Base-by-base conservation (phyloP, 2,113 vertebrate species). In the Brachyhypopomus gauderio region DNA sequence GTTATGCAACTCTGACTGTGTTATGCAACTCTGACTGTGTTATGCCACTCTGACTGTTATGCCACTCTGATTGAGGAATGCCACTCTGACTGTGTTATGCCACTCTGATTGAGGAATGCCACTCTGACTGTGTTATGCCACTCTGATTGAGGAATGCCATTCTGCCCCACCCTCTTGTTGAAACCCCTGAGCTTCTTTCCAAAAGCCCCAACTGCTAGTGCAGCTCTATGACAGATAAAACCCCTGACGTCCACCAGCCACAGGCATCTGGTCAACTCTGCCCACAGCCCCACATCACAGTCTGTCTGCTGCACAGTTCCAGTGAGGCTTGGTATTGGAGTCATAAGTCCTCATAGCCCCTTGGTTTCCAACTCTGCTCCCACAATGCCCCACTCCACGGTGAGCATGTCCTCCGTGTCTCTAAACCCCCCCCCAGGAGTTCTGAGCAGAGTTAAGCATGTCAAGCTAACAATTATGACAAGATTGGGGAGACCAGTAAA, bases 351-450 rank as follows among this genome's bases (percentile, higher is more conserved):
- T 67, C 69, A 56, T 63, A 67, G 72, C 14, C 27, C 45, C 75
- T 70, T 72, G 83, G 86, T 70, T 86, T 59, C 66, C 74, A 89
- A 80, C 88, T 82, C 87, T 87, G 81, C 88, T 90, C 89, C 90
- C 90, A 91, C 87, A 82, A 93, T 93, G 91, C 91, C 91, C 84
- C 88, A 92, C 88, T 91, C 92, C 86, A 90, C 91, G 92, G 92
- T 93, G 87, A 92, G 89, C 83, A 60, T 75, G 56, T 60, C 22
- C 38, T 81, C 45, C 63, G 22, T 63, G 19, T 74, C 52, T 67
- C 25, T 73, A 23, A 77, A 80, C 27, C 80, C 23, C 63, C 81
- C 62, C 23, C 66, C 70, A 71, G 71, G 59, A 30, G 48, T 45
- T 30, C n/a, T 83, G 76, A 77, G 62, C 41, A 56, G 67, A 41